These are phyloP conservation scores for Lepidotrigona ventralis DNA, from an alignment of 1,140 invertebrate species.

Conservation along the genomic window DNA sequence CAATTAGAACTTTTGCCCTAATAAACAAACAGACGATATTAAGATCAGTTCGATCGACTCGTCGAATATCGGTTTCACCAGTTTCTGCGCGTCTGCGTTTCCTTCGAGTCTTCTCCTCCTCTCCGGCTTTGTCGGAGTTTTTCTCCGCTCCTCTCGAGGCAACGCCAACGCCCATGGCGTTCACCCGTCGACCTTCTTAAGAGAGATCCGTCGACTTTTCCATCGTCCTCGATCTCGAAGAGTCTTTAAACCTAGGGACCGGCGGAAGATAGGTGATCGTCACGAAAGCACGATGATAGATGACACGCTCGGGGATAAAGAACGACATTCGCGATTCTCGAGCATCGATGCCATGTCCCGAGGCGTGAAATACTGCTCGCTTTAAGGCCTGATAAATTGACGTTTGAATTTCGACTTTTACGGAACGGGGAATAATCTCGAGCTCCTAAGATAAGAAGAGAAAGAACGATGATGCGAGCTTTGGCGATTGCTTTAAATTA, in stretches of 20 bases:
- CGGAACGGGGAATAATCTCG: too few species aligned
- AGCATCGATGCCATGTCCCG: background rate
- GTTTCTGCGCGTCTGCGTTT: conserved; percentile 4
- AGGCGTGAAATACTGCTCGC: too few species aligned
- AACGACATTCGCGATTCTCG: background rate
- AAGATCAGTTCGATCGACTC: background rate
- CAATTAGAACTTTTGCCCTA: too few species aligned
- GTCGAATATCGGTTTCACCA: background rate
- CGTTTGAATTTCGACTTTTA: too few species aligned
- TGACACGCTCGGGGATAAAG: background rate
- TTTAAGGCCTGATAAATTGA: too few species aligned
- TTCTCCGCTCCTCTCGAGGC: conserved; percentile 18
- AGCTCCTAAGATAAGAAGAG: too few species aligned
- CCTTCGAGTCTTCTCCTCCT: background rate
- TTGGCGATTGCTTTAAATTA: too few species aligned
- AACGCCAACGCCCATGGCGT: conserved; percentile 55
- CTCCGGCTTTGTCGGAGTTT: background rate
- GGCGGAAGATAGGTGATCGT: background rate
- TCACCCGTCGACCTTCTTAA: conserved; percentile 67
- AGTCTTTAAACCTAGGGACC: background rate
- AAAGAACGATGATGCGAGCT: too few species aligned
- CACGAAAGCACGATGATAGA: background rate
- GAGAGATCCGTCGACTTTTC: conserved; percentile 64
- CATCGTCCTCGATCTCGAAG: conserved; percentile 61
- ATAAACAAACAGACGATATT: too few species aligned